Conservation (phyloP, 30 jellyfish, hydroid and myxozoan species). For the Cassiopea andromeda region DNA sequence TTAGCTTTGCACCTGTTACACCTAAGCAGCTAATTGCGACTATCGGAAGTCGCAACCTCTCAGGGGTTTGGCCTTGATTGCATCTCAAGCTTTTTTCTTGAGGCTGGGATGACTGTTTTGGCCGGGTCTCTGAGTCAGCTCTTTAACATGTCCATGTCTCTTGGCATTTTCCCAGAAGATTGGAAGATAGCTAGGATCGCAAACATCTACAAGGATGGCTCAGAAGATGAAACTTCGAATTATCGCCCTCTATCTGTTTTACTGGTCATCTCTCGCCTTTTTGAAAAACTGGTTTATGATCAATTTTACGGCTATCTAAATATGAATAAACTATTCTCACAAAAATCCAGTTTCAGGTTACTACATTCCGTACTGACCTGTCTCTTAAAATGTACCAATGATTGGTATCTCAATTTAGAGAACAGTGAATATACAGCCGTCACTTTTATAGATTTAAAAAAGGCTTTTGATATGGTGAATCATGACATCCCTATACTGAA, state of each 20-base stretch:
- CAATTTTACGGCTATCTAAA: not conserved
- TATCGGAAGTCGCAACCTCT: not conserved
- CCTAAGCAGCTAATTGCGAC: slow-evolving; percentile 6
- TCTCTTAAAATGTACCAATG: not conserved
- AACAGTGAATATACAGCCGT: not conserved
- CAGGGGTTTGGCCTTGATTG: slow-evolving; percentile 10
- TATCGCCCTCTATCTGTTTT: not conserved
- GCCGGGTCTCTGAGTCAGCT: not conserved
- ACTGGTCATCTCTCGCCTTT: not conserved
- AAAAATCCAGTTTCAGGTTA: not conserved
- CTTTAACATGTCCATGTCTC: not conserved
- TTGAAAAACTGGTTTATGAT: not conserved
- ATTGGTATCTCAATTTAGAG: not conserved
- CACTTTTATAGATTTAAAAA: not conserved
- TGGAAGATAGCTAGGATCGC: not conserved
- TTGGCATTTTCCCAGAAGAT: not conserved
- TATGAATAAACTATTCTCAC: not conserved
- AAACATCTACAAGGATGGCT: not conserved
- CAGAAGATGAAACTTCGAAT: not conserved
- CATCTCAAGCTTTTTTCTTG: not conserved
- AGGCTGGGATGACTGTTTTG: not conserved
- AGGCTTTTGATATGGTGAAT: not conserved
- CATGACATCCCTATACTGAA: not conserved
- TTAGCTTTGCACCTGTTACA: not conserved
- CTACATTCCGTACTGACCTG: slow-evolving; percentile 11